Percentiles rank a stretch among this genome's conserved stretches.
These are phyloP conservation scores for Gambusia holbrooki DNA, from an alignment of 2,113 vertebrate species.

Conservation along the genomic window DNA sequence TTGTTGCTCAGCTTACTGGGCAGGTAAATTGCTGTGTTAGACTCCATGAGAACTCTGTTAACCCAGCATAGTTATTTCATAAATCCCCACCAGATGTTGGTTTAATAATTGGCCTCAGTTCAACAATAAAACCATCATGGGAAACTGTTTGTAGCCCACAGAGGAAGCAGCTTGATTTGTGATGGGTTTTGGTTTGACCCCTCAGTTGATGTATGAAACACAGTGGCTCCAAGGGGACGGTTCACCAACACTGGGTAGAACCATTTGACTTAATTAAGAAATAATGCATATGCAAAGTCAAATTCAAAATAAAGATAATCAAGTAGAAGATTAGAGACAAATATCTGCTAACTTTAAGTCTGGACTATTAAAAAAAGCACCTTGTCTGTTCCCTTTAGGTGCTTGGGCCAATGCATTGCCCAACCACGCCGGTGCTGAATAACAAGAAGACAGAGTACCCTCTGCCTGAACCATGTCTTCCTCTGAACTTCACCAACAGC, in stretches of 20 bases:
- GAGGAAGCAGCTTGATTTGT: slow-evolving; percentile 23
- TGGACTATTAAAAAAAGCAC: neutral
- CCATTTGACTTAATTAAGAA: slow-evolving; percentile 34
- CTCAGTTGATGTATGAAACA: slow-evolving; percentile 31
- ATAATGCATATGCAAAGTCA: slow-evolving; percentile 27
- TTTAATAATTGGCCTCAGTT: slow-evolving; percentile 63
- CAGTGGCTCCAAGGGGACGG: slow-evolving; percentile 75
- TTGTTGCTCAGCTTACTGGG: slow-evolving; percentile 60
- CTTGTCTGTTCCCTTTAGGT: slow-evolving; percentile 59
- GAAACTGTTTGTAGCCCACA: slow-evolving; percentile 40
- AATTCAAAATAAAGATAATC: slow-evolving; percentile 22
- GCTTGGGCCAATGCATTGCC: slow-evolving; percentile 71
- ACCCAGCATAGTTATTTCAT: slow-evolving; percentile 42
- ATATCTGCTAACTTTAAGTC: neutral
- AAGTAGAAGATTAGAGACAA: slow-evolving; percentile 20
- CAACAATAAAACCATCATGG: slow-evolving; percentile 29
- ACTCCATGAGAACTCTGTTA: slow-evolving; percentile 34
- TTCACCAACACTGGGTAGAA: neutral
- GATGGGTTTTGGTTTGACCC: slow-evolving; percentile 18
- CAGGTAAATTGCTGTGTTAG: slow-evolving; percentile 38
- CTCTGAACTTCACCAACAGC: slow-evolving; percentile 72
- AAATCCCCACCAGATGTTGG: slow-evolving; percentile 11
- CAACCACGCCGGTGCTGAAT: slow-evolving; percentile 71
- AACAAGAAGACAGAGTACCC: slow-evolving; percentile 65
- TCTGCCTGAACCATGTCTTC: slow-evolving; percentile 63